Base-by-base conservation (phyloP, 2,888 invertebrate genomes). In the Heteromyza rotundicornis region DNA sequence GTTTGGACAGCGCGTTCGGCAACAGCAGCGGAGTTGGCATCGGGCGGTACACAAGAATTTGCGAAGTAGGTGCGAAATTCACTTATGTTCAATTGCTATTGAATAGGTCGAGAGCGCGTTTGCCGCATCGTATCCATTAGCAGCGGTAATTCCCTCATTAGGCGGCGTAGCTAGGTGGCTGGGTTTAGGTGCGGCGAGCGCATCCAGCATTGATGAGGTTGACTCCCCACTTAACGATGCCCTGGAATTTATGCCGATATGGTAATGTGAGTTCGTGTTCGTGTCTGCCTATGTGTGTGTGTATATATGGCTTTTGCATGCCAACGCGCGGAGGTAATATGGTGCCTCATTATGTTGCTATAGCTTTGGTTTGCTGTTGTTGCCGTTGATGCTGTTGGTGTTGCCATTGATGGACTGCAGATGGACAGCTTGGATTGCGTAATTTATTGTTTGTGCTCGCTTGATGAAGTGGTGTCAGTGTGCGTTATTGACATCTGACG, bases 191-290 rank as follows among this genome's bases (percentile, higher is more conserved):
- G 55, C 44, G 49, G 52, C 14, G 12, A 24, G n/a, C 27, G 54
- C 40, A 23, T 36, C 57, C 17, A 57, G 51, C 53, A 51, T 59
- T 60, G 64, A 64, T 58, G 63, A 47, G 60, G 49, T 60, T 53
- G 56, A 57, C 67, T 65, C 67, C 74, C 71, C 76, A 74, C 76
- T 78, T 76, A 77, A 77, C 77, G 76, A 76, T 77, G 77, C 71
- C 74, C 77, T 75, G 75, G 79, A 79, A 79, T 79, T 77, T 77
- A 78, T 76, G 73, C 79, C 76, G 75, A 76, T 78, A 80, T 78
- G 79, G 79, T 73, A 72, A 79, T 77, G 71, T 70, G 71, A 74
- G 50, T 50, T 10, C 40, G 40, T 17, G 16, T 12, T 7, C 32
- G 54, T 32, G 56, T 56, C 40, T 60, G 51, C 51, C 47, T 47